Conservation (phyloP, 2,888 invertebrate genomes). For the Coremacera marginata region DNA sequence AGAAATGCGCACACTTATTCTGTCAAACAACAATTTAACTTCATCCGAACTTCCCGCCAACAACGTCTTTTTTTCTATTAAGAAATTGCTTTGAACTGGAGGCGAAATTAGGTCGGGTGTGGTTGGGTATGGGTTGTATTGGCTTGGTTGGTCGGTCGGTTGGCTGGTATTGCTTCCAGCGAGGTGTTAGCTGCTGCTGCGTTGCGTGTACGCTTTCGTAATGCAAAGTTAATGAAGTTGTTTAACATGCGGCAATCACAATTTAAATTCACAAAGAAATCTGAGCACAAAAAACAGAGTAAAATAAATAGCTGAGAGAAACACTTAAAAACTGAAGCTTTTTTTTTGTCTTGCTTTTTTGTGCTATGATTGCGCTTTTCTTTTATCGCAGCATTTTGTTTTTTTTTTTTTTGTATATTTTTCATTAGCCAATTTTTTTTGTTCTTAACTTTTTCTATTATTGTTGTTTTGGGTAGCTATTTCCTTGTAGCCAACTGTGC, state of each 20-base stretch:
- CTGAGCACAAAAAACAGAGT: neutral
- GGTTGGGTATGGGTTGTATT: too few relatives aligned
- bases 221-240: slow-evolving; percentile 18
- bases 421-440: neutral
- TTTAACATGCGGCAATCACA: slow-evolving; percentile 10
- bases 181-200: too few relatives aligned
- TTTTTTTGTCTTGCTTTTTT: neutral
- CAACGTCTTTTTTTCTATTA: neutral
- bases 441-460: neutral
- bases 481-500: neutral
- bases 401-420: neutral
- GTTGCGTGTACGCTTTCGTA: neutral
- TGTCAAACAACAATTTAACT: neutral
- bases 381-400: neutral
- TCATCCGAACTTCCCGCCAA: neutral
- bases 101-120: too few relatives aligned
- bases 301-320: neutral
- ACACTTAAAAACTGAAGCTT: neutral
- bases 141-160: too few relatives aligned
- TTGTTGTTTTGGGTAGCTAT: neutral
- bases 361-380: neutral
- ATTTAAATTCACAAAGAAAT: slow-evolving; percentile 5
- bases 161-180: too few relatives aligned
- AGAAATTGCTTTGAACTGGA: too few relatives aligned
- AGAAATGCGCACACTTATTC: neutral